Evolutionary conservation across 2,888 invertebrate species (phyloP), one percentile per base, ranked within the genome.

Genomic region (Liodrosophila aerea): DNA sequence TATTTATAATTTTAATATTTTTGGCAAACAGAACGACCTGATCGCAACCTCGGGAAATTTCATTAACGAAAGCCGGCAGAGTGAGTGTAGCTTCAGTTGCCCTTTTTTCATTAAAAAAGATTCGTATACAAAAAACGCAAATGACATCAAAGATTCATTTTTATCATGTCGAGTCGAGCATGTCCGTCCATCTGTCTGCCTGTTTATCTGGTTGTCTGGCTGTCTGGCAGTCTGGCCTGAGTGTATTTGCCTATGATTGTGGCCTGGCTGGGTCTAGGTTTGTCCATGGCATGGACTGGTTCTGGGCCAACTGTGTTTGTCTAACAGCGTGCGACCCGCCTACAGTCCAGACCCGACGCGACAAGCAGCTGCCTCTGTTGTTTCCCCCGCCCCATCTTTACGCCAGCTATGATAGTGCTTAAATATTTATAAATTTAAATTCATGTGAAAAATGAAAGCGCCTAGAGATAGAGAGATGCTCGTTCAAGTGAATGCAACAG

Each of bases 61-160:
- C 85, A 78, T 85, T 82, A 82, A 64, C 78, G 71, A 75, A 73
- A 65, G 65, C 56, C 12, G 40, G 9, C 71, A 56, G 44, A 61
- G 50, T 59, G 54, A 40, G 49, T 59, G 60, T 59, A 67, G 61
- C 71, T 71, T 52, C 30, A 43, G 27, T 9, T 52, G 8, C 56
- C 56, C 59, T 58, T 72, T 64, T 78, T 85, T 69, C 61, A 74
- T 82, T 85, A 75, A 78, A 85, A 74, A 53, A 73, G 60, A 81
- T 64, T 81, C 70, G 51, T 67, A 80, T 73, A 62, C 67, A 57
- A 73, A n/a, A 2, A 73, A 40, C 85, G 75, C 78, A 75, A 78
- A 78, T 82, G 78, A 82, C 85, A 78, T 78, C 85, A 78, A 78
- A 78, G 83, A 78, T 78, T 78, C 78, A 78, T 85, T 85, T 78